Percentiles rank a stretch among this genome's conserved stretches.
phyloP scores from a whole-genome alignment of 2,888 invertebrate species.

The Microdon myrmicae region DNA sequence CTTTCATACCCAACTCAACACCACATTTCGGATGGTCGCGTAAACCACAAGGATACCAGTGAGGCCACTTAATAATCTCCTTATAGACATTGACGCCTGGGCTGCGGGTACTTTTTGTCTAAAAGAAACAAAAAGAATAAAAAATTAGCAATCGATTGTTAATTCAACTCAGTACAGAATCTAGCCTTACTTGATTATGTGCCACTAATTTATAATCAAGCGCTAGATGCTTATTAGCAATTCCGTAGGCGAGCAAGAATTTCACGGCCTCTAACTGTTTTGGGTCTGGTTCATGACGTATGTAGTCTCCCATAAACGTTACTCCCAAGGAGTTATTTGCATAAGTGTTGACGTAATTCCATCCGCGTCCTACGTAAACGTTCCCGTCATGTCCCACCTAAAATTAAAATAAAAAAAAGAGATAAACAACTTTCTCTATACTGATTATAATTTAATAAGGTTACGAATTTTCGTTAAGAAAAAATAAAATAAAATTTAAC shows the following conservation, averaged over 20 bases:
- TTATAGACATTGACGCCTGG: slow-evolving; percentile 69
- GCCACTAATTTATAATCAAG: slow-evolving; percentile 68
- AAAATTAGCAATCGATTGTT: slow-evolving; percentile 7
- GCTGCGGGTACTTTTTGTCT: slow-evolving; percentile 67
- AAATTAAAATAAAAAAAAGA: background rate
- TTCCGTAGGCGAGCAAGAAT: slow-evolving; percentile 66
- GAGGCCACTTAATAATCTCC: slow-evolving; percentile 68
- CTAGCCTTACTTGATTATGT: slow-evolving; percentile 68
- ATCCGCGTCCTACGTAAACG: slow-evolving; percentile 70
- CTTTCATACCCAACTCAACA: slow-evolving; percentile 60
- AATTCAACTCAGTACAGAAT: too few relatives aligned
- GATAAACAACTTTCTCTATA: too few relatives aligned
- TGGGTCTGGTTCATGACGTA: slow-evolving; percentile 63
- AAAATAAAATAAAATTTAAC: background rate
- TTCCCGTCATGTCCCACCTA: slow-evolving; percentile 71
- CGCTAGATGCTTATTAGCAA: slow-evolving; percentile 65
- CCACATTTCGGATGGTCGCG: slow-evolving; percentile 59
- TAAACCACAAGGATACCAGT: slow-evolving; percentile 65
- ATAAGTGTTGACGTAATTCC: slow-evolving; percentile 69
- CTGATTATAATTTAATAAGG: too few relatives aligned
- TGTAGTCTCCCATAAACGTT: slow-evolving; percentile 69
- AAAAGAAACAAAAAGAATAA: slow-evolving; percentile 4
- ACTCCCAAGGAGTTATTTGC: slow-evolving; percentile 67
- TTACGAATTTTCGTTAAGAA: too few relatives aligned
- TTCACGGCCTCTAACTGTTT: slow-evolving; percentile 67